These are phyloP conservation scores for Hystrix cristata DNA, from an alignment of 2,113 vertebrate species.

Conservation along the genomic window DNA sequence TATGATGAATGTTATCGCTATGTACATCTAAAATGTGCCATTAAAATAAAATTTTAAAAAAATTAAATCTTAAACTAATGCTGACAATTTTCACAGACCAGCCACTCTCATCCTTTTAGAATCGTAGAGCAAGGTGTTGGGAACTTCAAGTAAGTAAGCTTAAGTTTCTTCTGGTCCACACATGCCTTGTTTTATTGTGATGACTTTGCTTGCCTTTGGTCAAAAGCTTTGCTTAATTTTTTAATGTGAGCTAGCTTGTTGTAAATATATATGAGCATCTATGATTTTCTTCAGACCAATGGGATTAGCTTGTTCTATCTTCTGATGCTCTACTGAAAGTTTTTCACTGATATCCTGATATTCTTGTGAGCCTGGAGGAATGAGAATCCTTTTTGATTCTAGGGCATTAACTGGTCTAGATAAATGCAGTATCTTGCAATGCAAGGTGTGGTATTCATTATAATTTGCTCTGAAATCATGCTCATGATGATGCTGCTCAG, in stretches of 20 bases:
- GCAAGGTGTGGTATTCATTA: constrained; percentile 90
- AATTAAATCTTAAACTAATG: constrained; percentile 71
- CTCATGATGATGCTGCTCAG: constrained; percentile 91
- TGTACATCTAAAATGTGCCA: no score
- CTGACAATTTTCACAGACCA: constrained; percentile 59
- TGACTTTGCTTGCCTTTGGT: constrained; percentile 85
- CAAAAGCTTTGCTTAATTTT: constrained; percentile 91
- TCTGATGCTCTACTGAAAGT: constrained; percentile 91
- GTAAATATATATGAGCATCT: constrained; percentile 92
- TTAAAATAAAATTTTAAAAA: no score
- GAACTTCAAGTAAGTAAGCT: constrained; percentile 81
- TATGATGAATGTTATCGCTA: no score
- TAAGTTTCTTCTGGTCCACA: constrained; percentile 56
- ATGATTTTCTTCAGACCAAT: constrained; percentile 89
- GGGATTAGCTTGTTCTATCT: constrained; percentile 89
- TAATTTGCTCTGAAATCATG: constrained; percentile 92
- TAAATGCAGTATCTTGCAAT: constrained; percentile 87
- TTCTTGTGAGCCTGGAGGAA: constrained; percentile 90
- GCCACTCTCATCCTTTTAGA: constrained; percentile 64
- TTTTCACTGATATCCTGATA: constrained; percentile 90
- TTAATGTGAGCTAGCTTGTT: constrained; percentile 93
- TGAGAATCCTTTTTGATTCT: constrained; percentile 85
- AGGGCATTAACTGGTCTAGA: constrained; percentile 88
- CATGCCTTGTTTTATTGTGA: constrained; percentile 80
- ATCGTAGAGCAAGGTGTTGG: constrained; percentile 72